Evolutionary conservation across 2,888 invertebrate species (phyloP), one percentile per base, ranked within the genome.

Genomic region (Hyalella azteca): DNA sequence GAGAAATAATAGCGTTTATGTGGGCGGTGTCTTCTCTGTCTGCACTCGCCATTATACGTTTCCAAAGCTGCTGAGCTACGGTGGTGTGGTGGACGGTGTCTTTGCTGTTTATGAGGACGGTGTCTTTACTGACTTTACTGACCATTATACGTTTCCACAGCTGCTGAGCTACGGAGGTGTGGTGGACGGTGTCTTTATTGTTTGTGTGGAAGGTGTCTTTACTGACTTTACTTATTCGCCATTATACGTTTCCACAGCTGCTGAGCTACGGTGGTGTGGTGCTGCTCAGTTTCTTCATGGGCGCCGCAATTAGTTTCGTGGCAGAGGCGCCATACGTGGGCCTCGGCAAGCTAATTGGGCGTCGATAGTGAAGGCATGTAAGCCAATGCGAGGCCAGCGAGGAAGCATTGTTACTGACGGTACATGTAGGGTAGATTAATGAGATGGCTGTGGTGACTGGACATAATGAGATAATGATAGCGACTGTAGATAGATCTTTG

Each of bases 291-390:
- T 59, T 59, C 59, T 32, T 59, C 26, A 9, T 22, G 4, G 59
- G 59, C 59, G 7, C 1, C 59, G 22, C 32, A 26, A 59, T 59
- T 32, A 59, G 59, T 15, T 59, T 59, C 59, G 59, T 66, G n/a
- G 39, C 13, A 4, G 66, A 66, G 66, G 66, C 66, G 66, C 66
- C 66, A 32, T 66, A 66, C 66, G 36, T 66, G 1, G 66, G 36
- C 29, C 66, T 66, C 0, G 66, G 66, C 19, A 66, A 36, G 36
- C 32, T 66, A 22, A 26, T 54, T 3, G 29, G 9, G 26, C 9
- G 54, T 13, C 22, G 54, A n/a, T n/a, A n/a, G n/a, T n/a, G n/a
- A n/a, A n/a, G n/a, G n/a, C n/a, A n/a, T n/a, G n/a, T n/a, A n/a
- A n/a, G n/a, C n/a, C n/a, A n/a, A n/a, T n/a, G n/a, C n/a, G n/a